Conservation (phyloP, 2,888 invertebrate species). For the Eurytoma adleriae region DNA sequence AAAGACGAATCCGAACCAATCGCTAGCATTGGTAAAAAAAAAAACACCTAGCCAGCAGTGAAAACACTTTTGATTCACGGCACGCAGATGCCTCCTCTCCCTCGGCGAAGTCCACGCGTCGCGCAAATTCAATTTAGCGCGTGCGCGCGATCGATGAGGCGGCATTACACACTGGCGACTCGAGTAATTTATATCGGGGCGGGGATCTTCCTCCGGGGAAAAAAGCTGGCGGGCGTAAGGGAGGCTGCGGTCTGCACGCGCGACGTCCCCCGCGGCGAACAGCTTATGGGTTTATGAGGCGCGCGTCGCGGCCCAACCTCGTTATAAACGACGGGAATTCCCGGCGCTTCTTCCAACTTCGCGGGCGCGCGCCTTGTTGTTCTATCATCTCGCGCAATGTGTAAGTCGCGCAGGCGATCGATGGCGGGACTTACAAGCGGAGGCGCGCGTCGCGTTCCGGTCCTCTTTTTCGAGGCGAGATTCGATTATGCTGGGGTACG, state of each 20-base stretch:
- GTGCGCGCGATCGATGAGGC: constrained; percentile 1
- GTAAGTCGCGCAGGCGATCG: constrained; percentile 16
- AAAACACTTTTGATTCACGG: constrained; percentile 16
- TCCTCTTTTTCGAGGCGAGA: constrained; percentile 33
- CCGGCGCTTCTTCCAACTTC: not conserved
- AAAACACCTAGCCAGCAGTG: not conserved
- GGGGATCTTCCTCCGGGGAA: not conserved
- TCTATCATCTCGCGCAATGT: constrained; percentile 38
- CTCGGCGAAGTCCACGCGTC: constrained; percentile 34
- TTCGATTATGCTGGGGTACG: constrained; percentile 26
- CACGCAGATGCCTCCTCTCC: constrained; percentile 9
- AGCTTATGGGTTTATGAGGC: constrained; percentile 49
- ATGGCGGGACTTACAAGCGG: constrained; percentile 26
- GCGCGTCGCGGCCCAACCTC: constrained; percentile 12
- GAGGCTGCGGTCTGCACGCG: not conserved
- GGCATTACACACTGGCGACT: not conserved
- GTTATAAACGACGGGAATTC: constrained; percentile 37
- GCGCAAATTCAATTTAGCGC: constrained; percentile 49
- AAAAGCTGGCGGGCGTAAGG: not conserved
- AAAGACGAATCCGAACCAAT: no score
- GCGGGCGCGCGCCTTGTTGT: constrained; percentile 12
- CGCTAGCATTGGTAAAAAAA: not conserved
- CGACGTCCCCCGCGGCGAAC: not conserved
- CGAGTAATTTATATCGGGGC: constrained; percentile 2
- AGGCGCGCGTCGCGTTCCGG: not conserved